Percentiles rank a stretch among this genome's conserved stretches.
Conservation (phyloP, 2,797 vertebrate genomes). For the Cryptoblepharus egeriae region DNA sequence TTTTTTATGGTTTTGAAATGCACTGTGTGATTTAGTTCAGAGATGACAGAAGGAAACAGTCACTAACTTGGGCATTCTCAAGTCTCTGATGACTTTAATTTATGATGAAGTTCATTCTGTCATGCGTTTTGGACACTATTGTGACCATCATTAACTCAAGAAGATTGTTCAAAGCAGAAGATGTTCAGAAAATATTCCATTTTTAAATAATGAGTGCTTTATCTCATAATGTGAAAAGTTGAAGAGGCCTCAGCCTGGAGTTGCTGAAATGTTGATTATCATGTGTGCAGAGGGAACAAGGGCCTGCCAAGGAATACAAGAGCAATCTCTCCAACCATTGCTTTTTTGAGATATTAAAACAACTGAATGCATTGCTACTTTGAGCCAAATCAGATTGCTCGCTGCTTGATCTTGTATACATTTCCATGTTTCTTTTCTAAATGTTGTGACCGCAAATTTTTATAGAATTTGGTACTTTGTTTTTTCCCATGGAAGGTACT, state of each 20-base stretch:
- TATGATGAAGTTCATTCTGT: conserved; percentile 39
- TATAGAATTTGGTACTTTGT: background rate
- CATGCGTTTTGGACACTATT: conserved; percentile 29
- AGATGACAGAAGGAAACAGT: conserved; percentile 40
- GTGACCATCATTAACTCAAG: conserved; percentile 50
- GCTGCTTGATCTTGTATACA: background rate
- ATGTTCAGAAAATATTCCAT: conserved; percentile 41
- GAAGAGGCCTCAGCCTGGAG: conserved; percentile 16
- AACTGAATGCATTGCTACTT: background rate
- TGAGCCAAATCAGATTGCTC: background rate
- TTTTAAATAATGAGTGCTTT: conserved; percentile 51
- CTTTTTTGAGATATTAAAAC: background rate
- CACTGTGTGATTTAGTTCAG: conserved; percentile 29
- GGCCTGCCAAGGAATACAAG: fast-evolving
- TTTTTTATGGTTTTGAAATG: conserved; percentile 37
- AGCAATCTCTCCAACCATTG: background rate
- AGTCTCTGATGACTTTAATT: conserved; percentile 64
- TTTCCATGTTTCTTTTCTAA: background rate
- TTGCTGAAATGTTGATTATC: conserved; percentile 8
- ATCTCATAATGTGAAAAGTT: conserved; percentile 58
- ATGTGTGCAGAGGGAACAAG: conserved; percentile 3
- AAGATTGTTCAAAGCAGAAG: conserved; percentile 42
- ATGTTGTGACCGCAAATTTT: conserved; percentile 6
- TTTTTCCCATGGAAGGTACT: background rate
- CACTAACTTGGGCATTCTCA: conserved; percentile 50